Evolutionary conservation across 2,888 invertebrate genomes (phyloP), one percentile per base, ranked within the genome.

Genomic region (Ellobium chinense): DNA sequence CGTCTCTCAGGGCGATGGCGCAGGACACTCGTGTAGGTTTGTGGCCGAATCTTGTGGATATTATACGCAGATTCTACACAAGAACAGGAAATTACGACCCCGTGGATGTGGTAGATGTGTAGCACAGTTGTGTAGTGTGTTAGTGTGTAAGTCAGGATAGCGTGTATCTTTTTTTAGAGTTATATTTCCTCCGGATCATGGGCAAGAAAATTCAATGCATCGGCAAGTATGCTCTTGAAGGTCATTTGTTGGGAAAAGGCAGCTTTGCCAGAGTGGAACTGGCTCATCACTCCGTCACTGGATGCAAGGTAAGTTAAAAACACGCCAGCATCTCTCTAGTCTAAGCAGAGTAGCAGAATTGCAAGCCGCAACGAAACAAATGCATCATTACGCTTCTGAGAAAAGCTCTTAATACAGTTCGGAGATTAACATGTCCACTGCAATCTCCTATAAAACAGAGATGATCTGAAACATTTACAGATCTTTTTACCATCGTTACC

Each of bases 201-300:
- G 93, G 93, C 83, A 92, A 91, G 87, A 93, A 92, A 88, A 92
- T 93, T 83, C 92, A 92, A 83, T 91, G 90, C 78, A 90, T 96
- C 87, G 96, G 96, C 79, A 95, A 95, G 90, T 96, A 96, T 93
- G 94, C 94, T 88, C 95, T 96, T 94, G 95, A 95, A 79, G 95
- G 95, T 81, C 94, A 94, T 87, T 94, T 95, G 80, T 94, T 96
- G 80, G 96, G 96, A 65, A 96, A 96, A 92, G 96, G 96, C 83
- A 96, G 96, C 93, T 96, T 96, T 91, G 96, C 96, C 31, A 94
- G 95, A 87, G 96, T 96, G 68, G 95, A 96, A 91, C 95, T 96
- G 91, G 96, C 96, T 21, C 94, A 95, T 46, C 96, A 96, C 91
- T 94, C 94, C 83, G 92, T 95, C 78, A 94, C 96, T 74, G 95